These are phyloP conservation scores for Pterocles orientalis DNA, from an alignment of 2,113 vertebrate species.

Conservation along the genomic window DNA sequence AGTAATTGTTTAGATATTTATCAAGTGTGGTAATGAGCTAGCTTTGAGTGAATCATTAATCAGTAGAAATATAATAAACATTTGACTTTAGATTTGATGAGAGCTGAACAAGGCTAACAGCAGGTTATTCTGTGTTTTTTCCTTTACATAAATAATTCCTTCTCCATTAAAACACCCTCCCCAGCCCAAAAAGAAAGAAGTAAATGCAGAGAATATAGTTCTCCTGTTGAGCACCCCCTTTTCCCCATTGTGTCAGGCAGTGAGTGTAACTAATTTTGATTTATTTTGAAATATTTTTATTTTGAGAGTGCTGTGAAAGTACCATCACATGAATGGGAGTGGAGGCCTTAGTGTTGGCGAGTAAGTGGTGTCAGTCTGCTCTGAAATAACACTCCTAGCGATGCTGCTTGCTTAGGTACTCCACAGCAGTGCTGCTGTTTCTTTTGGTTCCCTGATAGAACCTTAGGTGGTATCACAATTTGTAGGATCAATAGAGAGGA, in stretches of 20 bases:
- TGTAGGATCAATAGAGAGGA: neutral
- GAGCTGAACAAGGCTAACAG: neutral
- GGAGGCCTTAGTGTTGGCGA: neutral
- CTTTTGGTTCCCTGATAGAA: neutral
- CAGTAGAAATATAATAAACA: neutral
- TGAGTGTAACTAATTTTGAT: neutral
- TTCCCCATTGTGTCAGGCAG: neutral
- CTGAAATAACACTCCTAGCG: neutral
- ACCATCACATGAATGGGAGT: neutral
- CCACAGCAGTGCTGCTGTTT: neutral
- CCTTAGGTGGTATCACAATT: neutral
- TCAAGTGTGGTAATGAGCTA: neutral
- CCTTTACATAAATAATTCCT: neutral
- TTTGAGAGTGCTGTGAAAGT: neutral
- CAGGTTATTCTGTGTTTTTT: neutral
- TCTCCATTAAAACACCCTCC: neutral
- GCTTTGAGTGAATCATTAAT: neutral
- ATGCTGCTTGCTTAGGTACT: neutral
- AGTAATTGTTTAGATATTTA: slow-evolving; percentile 13
- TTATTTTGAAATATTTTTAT: neutral
- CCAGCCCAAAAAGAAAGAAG: neutral
- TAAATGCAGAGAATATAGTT: neutral
- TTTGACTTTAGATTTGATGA: neutral
- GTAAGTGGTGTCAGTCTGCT: neutral
- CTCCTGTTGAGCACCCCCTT: neutral